Evolutionary conservation across 1,140 invertebrate genomes (phyloP).

Genomic region (Phortica variegata): DNA sequence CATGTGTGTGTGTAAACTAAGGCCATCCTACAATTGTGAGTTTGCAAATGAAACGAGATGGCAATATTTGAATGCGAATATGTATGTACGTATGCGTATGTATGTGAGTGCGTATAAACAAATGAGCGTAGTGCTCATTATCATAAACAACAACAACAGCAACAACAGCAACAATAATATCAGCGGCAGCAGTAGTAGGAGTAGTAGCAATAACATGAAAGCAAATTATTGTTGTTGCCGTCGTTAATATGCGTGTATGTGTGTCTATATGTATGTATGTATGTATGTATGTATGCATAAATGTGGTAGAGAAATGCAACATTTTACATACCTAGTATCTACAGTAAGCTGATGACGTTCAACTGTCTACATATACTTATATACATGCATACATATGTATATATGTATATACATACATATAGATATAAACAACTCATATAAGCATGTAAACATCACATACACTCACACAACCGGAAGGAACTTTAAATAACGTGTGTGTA

Average conservation of each 20-base stretch:
- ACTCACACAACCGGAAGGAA: too few species aligned
- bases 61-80: constrained; percentile 43
- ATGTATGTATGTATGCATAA: too few species aligned
- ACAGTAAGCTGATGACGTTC: constrained; percentile 6
- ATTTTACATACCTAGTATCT: constrained; percentile 44
- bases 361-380: not conserved
- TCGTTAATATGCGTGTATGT: too few species aligned
- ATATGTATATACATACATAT: constrained; percentile 17
- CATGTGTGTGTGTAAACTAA: not conserved
- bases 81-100: constrained; percentile 14
- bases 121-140: constrained; percentile 51
- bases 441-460: constrained; percentile 30
- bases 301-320: constrained; percentile 38
- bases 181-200: constrained; percentile 9
- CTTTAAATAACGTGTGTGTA: not conserved
- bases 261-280: too few species aligned
- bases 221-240: too few species aligned
- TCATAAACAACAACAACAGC: constrained; percentile 48
- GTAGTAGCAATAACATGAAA: constrained; percentile 8
- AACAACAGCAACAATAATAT: constrained; percentile 4
- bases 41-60: constrained; percentile 40
- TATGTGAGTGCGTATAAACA: constrained; percentile 28
- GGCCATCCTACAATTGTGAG: not conserved
- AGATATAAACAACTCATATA: constrained; percentile 25
- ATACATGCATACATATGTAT: not conserved